These are phyloP conservation scores for Tethea ocularis DNA, from an alignment of 2,888 invertebrate genomes.

Conservation along the genomic window DNA sequence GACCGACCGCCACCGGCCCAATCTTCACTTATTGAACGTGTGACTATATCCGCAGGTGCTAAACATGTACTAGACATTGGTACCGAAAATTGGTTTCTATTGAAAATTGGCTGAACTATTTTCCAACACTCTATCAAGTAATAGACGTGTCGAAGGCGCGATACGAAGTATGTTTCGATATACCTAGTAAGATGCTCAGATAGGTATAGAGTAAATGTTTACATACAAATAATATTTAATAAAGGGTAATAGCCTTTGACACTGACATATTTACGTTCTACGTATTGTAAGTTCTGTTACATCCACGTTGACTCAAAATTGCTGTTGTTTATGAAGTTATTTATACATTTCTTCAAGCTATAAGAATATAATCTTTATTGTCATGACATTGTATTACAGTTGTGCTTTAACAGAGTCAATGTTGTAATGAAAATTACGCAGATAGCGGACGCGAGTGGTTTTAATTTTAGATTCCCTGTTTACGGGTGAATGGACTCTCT, in stretches of 20 bases:
- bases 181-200: neutral
- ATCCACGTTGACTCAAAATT: neutral
- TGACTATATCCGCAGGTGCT: constrained; percentile 32
- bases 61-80: constrained; percentile 49
- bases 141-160: neutral
- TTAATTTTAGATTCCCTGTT: constrained; percentile 56
- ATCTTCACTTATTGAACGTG: constrained; percentile 57
- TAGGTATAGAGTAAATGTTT: neutral
- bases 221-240: too few relatives aligned
- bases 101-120: constrained; percentile 30
- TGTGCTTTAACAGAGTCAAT: neutral
- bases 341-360: neutral
- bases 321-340: neutral
- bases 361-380: neutral
- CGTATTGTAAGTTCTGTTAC: neutral
- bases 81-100: constrained; percentile 52
- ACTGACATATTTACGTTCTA: neutral
- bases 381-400: neutral
- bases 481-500: constrained; percentile 36
- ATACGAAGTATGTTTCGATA: neutral
- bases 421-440: constrained; percentile 7
- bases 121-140: neutral
- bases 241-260: too few relatives aligned
- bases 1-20: constrained; percentile 32
- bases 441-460: constrained; percentile 41